Percentiles rank a stretch among this genome's conserved stretches.
phyloP scores from a whole-genome alignment of 1,140 invertebrate species.

The Neoseiulus cucumeris region DNA sequence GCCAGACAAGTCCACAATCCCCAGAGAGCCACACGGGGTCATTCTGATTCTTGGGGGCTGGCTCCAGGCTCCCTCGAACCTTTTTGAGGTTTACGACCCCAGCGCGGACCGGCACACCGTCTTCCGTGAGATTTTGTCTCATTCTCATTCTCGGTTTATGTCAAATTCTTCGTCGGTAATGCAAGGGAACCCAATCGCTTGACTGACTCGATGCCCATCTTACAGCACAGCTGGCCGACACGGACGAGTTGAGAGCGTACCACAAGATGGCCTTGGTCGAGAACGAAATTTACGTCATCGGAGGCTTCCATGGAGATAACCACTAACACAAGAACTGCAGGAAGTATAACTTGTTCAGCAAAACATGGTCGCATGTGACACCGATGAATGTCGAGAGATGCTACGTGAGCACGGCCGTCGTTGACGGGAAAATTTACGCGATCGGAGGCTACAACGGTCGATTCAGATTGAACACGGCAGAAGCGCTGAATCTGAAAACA shows the following conservation, averaged over 20 bases:
- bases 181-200: conserved; percentile 23
- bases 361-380: conserved; percentile 42
- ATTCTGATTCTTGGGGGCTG: background rate
- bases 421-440: conserved; percentile 31
- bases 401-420: conserved; percentile 50
- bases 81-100: conserved; percentile 1
- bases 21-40: background rate
- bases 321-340: conserved; percentile 44
- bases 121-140: background rate
- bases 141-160: conserved; percentile 32
- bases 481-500: conserved; percentile 25
- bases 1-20: background rate
- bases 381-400: conserved; percentile 49
- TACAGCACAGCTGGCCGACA: conserved; percentile 14
- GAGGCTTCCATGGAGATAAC: conserved; percentile 49
- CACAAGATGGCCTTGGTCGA: conserved; percentile 46
- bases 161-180: conserved; percentile 36
- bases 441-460: conserved; percentile 35
- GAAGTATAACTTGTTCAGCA: conserved; percentile 40
- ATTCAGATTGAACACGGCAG: conserved; percentile 29
- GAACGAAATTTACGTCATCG: conserved; percentile 50
- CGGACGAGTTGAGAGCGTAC: conserved; percentile 36
- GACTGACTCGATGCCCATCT: background rate
- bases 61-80: background rate
- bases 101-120: background rate